Percentiles rank a stretch among this genome's conserved stretches.
Evolutionary conservation across 2,888 invertebrate species (phyloP).

Genomic region (Lamellibrachia columna): DNA sequence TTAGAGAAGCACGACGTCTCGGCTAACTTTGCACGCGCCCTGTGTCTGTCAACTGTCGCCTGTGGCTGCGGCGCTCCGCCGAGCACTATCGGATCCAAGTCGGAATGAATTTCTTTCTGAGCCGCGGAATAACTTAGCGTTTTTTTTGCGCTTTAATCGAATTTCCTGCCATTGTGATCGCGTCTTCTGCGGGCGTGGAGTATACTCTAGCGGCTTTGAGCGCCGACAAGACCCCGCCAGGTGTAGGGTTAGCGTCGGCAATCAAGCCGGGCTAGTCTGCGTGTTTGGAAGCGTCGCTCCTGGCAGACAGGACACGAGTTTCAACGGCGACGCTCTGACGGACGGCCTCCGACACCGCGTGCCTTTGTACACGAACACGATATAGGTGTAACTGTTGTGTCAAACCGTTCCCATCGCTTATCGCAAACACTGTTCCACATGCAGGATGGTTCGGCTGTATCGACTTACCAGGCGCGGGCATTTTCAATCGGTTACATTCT

Average conservation of each 20-base stretch:
- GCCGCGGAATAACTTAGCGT: neutral
- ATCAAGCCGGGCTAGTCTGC: neutral
- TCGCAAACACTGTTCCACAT: neutral
- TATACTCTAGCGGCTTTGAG: neutral
- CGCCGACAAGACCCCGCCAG: neutral
- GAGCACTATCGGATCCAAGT: neutral
- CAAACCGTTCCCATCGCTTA: neutral
- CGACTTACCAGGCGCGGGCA: neutral
- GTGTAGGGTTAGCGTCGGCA: neutral
- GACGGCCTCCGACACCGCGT: neutral
- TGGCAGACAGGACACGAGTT: neutral
- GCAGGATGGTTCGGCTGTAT: neutral
- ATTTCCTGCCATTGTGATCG: neutral
- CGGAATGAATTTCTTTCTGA: neutral
- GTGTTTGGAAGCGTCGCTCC: neutral
- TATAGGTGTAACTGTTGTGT: neutral
- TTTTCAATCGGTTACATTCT: conserved; percentile 4
- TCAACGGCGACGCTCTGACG: neutral
- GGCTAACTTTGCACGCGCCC: neutral
- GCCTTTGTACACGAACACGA: neutral
- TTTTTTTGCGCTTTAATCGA: neutral
- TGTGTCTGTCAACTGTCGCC: neutral
- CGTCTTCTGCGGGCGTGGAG: neutral
- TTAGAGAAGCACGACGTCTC: neutral
- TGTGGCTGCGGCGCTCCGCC: neutral